Evolutionary conservation across 2,888 invertebrate genomes (phyloP).

Genomic region (Eulithis prunata): DNA sequence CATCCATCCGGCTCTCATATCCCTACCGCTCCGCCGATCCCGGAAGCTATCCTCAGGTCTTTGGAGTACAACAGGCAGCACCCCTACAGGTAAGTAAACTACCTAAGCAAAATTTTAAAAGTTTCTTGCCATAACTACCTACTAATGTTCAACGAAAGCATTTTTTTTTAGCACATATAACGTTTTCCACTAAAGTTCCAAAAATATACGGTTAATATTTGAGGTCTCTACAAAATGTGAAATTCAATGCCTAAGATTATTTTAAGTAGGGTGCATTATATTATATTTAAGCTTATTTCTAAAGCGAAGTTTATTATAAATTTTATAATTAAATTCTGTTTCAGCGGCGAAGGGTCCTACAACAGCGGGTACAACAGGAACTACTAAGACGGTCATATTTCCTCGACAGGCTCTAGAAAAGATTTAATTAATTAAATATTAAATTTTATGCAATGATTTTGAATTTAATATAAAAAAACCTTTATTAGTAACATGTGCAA

Average conservation of each 20-base stretch:
- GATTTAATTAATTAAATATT: slow-evolving; percentile 24
- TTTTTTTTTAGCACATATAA: too few species aligned
- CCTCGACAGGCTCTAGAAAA: slow-evolving; percentile 30
- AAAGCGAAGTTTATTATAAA: background rate
- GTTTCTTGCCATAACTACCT: too few species aligned
- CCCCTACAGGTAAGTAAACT: slow-evolving; percentile 62
- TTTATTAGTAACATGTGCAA: slow-evolving; percentile 24
- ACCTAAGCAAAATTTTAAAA: background rate
- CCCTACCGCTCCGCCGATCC: slow-evolving; percentile 84
- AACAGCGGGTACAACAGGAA: slow-evolving; percentile 55
- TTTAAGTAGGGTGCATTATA: too few species aligned
- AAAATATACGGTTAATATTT: too few species aligned
- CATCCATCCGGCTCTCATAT: slow-evolving; percentile 84
- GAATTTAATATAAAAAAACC: too few species aligned
- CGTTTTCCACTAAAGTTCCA: too few species aligned
- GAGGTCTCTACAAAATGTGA: too few species aligned
- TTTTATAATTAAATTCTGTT: slow-evolving; percentile 21
- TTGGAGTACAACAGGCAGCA: slow-evolving; percentile 68
- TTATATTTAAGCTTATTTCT: background rate
- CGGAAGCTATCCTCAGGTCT: slow-evolving; percentile 79
- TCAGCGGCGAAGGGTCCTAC: slow-evolving; percentile 61
- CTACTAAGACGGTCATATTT: slow-evolving; percentile 40
- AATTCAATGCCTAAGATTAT: too few species aligned
- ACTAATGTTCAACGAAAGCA: too few species aligned
- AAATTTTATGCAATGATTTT: slow-evolving; percentile 29